Evolutionary conservation across 1,140 invertebrate species (phyloP).

Genomic region (Nebria ingens): DNA sequence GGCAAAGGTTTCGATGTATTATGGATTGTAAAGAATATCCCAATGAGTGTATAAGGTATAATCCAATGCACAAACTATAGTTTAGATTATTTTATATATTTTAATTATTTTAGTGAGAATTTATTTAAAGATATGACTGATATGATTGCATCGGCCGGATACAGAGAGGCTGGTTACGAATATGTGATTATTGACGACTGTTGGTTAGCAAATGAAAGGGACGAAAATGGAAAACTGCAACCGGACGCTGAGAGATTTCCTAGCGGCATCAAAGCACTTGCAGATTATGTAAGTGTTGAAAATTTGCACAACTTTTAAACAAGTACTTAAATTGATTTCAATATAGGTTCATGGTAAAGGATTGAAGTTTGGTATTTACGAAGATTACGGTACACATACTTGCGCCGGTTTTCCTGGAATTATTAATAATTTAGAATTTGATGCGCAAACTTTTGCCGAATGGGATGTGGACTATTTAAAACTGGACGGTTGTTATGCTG

Average conservation of each 20-base stretch:
- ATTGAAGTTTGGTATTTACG: slow-evolving; percentile 81
- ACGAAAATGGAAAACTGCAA: slow-evolving; percentile 52
- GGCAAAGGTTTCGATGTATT: slow-evolving; percentile 62
- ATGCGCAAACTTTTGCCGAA: slow-evolving; percentile 73
- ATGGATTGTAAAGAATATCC: slow-evolving; percentile 56
- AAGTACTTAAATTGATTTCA: slow-evolving; percentile 11
- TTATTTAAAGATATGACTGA: slow-evolving; percentile 75
- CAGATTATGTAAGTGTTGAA: slow-evolving; percentile 65
- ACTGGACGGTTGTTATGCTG: slow-evolving; percentile 72
- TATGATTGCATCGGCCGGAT: slow-evolving; percentile 65
- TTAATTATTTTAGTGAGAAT: slow-evolving; percentile 52
- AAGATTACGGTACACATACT: slow-evolving; percentile 74
- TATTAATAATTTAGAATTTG: slow-evolving; percentile 58
- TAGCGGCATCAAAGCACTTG: slow-evolving; percentile 65
- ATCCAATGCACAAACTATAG: not conserved
- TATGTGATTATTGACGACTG: slow-evolving; percentile 86
- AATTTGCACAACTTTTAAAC: slow-evolving; percentile 5
- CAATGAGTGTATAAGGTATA: slow-evolving; percentile 53
- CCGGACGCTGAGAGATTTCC: slow-evolving; percentile 70
- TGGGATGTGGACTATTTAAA: slow-evolving; percentile 89
- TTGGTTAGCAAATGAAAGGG: slow-evolving; percentile 64
- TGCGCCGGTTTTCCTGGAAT: slow-evolving; percentile 81
- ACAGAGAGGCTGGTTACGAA: slow-evolving; percentile 67
- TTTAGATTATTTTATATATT: slow-evolving; percentile 10
- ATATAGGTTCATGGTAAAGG: slow-evolving; percentile 64